Evolutionary conservation across 2,113 vertebrate genomes (phyloP), one percentile per base, ranked within the genome.

Genomic region (Anguilla rostrata): DNA sequence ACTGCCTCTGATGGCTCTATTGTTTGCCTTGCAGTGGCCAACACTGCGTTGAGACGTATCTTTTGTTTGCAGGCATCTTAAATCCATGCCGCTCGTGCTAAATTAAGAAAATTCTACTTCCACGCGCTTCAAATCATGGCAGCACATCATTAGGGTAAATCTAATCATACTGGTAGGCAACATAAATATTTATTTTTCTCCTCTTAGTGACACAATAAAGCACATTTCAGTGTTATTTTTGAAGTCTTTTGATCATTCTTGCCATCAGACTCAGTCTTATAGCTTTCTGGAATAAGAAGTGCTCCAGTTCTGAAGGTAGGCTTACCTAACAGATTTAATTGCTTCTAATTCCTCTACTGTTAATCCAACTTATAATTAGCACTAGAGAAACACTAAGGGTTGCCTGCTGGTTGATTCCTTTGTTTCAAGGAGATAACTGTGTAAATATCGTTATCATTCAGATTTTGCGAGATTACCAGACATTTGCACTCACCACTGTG

Each of bases 1-100:
- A 57, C 88, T 85, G 49, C 85, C 85, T 20, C 16, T 91, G 90
- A 92, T 91, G 91, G 91, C 85, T 87, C 91, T 63, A 94, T 92
- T 94, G 93, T 92, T 94, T 90, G 88, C 87, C 79, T 89, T 49
- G 20, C 86, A 88, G 84, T 86, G 82, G 88, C 88, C 86, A 79
- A 88, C 87, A 86, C 86, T 82, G 81, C 87, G 86, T 57, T 91
- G 39, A 87, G 91, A 86, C 90, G 91, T 82, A 43, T n/a, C 84
- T 86, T 8, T n/a, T 83, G 81, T 80, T 71, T 84, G 56, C 85
- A 39, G 49, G 41, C 16, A 88, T 80, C 86, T 87, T 43, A 81
- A 82, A 87, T 29, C 16, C 86, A 82, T 80, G 40, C 66, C 29
- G 29, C 11, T 66, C n/a, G 83, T 26, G 40, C 63, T 75, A n/a